These are phyloP conservation scores for Cydia splendana DNA, from an alignment of 1,140 invertebrate species.

Conservation along the genomic window DNA sequence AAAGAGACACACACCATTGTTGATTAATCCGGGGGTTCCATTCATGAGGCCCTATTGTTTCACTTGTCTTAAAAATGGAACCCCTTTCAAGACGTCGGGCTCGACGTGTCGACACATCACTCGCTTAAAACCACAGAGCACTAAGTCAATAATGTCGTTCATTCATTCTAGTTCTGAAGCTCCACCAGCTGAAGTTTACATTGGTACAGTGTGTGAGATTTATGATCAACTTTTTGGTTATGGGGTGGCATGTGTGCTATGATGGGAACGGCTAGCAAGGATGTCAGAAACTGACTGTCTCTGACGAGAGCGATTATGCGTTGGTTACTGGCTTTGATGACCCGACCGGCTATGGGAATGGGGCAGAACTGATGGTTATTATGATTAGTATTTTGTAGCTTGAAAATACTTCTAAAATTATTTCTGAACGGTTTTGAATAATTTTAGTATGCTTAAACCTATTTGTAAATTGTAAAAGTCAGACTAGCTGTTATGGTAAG, in stretches of 20 bases:
- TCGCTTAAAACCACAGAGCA: neutral
- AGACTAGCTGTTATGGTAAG: too few species aligned
- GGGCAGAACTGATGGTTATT: neutral
- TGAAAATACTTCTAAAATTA: too few species aligned
- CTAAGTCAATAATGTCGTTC: neutral
- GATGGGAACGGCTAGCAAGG: constrained; percentile 19
- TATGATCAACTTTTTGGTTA: neutral
- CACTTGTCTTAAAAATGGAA: constrained; percentile 53
- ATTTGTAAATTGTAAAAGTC: too few species aligned
- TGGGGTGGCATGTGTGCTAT: neutral
- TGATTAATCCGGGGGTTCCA: constrained; percentile 62
- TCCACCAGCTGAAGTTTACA: neutral
- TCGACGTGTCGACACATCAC: constrained; percentile 8
- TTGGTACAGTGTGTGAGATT: neutral
- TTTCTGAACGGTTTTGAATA: too few species aligned
- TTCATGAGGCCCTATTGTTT: constrained; percentile 68
- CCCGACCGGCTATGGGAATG: neutral
- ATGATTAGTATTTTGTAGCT: too few species aligned
- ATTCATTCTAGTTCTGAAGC: neutral
- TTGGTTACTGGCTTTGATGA: constrained; percentile 10
- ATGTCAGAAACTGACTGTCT: constrained; percentile 22
- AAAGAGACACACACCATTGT: constrained; percentile 51
- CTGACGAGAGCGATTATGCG: constrained; percentile 10
- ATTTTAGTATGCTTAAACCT: too few species aligned
- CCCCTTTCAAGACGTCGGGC: constrained; percentile 48